Evolutionary conservation across 2,888 invertebrate genomes (phyloP).

Genomic region (Hoplodrina blanda): DNA sequence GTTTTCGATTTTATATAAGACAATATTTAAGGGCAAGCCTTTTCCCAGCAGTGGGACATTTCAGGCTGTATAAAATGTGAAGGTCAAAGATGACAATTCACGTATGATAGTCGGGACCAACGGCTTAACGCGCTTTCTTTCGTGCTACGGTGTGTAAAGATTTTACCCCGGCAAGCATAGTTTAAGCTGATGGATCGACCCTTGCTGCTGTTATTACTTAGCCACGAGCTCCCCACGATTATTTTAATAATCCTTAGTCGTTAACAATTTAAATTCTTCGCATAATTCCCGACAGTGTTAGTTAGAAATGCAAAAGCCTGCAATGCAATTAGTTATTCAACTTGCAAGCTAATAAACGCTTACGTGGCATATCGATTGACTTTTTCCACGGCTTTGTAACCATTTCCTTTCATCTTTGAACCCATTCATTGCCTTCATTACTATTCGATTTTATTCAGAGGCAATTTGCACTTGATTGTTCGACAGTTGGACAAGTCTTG

Average conservation of each 20-base stretch:
- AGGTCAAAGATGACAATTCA: too few species aligned
- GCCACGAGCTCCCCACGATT: too few species aligned
- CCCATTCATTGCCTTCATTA: constrained; percentile 67
- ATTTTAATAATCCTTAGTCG: background rate
- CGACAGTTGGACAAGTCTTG: constrained; percentile 41
- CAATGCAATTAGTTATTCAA: constrained; percentile 44
- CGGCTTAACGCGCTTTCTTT: too few species aligned
- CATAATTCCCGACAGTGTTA: constrained; percentile 12
- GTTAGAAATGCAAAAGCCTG: constrained; percentile 33
- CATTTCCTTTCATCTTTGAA: constrained; percentile 66
- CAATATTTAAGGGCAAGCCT: too few species aligned
- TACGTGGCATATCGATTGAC: constrained; percentile 22
- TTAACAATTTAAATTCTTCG: constrained; percentile 22
- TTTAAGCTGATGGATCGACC: too few species aligned
- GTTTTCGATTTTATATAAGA: too few species aligned
- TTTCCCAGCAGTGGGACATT: too few species aligned
- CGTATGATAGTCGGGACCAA: too few species aligned
- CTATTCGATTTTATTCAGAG: constrained; percentile 70
- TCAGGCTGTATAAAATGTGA: too few species aligned
- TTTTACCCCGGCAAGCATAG: too few species aligned
- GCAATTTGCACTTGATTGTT: constrained; percentile 63
- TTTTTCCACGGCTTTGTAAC: constrained; percentile 56
- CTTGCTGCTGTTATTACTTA: too few species aligned
- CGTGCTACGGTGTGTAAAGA: too few species aligned
- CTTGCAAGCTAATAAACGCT: constrained; percentile 40